Percentiles rank a stretch among this genome's conserved stretches.
Evolutionary conservation across 2,113 vertebrate species (phyloP).

Genomic region (Passer domesticus): DNA sequence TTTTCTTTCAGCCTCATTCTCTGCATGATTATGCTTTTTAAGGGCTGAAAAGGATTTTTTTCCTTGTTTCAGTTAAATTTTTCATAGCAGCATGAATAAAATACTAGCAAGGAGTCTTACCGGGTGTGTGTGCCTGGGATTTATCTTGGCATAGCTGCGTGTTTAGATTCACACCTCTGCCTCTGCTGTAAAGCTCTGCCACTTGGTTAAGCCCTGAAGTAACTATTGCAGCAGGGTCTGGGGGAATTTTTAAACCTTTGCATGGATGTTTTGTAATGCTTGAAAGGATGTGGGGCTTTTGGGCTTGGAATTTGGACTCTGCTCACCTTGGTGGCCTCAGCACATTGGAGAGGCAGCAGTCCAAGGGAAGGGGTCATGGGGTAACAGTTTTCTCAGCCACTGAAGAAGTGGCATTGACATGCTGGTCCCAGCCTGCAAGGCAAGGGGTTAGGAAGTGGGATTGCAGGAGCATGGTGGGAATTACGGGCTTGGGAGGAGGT

Average conservation of each 20-base stretch:
- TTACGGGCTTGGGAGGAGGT: constrained; percentile 28
- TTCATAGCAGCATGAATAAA: not conserved
- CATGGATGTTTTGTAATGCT: not conserved
- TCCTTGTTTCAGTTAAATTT: not conserved
- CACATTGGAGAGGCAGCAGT: not conserved
- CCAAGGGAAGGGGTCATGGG: not conserved
- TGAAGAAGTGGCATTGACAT: not conserved
- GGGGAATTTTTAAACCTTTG: not conserved
- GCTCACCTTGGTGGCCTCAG: not conserved
- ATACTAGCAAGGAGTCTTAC: not conserved
- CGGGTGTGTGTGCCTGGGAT: not conserved
- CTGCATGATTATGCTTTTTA: not conserved
- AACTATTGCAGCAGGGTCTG: not conserved
- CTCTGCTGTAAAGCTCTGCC: not conserved
- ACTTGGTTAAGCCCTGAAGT: not conserved
- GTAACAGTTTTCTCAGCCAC: not conserved
- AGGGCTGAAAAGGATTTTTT: not conserved
- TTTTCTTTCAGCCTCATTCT: not conserved
- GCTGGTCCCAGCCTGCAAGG: not conserved
- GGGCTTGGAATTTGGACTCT: not conserved
- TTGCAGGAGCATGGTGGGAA: not conserved
- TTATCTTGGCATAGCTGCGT: not conserved
- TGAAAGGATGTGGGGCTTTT: not conserved
- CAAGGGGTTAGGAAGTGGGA: not conserved
- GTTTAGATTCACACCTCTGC: constrained; percentile 14